phyloP scores from a whole-genome alignment of 2,797 vertebrate genomes.

The Anomalospiza imberbis region DNA sequence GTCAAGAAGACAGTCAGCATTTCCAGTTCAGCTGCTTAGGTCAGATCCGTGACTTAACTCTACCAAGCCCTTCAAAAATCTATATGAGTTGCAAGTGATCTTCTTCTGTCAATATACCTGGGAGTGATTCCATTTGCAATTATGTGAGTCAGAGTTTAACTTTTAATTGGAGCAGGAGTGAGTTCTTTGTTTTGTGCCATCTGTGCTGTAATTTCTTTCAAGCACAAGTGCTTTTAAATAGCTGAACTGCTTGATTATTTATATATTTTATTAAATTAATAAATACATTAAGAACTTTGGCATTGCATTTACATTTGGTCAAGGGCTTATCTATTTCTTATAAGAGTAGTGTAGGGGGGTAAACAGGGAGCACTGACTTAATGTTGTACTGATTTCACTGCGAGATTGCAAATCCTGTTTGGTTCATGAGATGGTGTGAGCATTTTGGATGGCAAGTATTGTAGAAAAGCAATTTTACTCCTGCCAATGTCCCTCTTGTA shows the following conservation, averaged over 20 bases:
- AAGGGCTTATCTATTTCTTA: neutral
- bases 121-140: neutral
- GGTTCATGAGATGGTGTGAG: neutral
- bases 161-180: constrained; percentile 32
- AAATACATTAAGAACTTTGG: neutral
- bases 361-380: neutral
- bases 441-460: neutral
- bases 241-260: neutral
- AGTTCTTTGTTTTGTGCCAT: constrained; percentile 44
- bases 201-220: constrained; percentile 29
- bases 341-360: neutral
- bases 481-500: neutral
- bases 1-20: neutral
- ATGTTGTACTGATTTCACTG: neutral
- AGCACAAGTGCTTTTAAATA: constrained; percentile 12
- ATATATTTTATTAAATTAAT: constrained; percentile 26
- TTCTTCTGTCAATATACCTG: constrained; percentile 35
- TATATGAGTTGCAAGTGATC: neutral
- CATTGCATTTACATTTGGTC: neutral
- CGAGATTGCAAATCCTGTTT: neutral
- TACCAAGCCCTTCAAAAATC: neutral
- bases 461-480: neutral
- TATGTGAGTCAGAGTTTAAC: constrained; percentile 16
- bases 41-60: neutral
- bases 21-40: constrained; percentile 32